Percentiles rank a stretch among this genome's conserved stretches.
Evolutionary conservation across 2,113 vertebrate genomes (phyloP).

Genomic region (Nycticebus coucang): DNA sequence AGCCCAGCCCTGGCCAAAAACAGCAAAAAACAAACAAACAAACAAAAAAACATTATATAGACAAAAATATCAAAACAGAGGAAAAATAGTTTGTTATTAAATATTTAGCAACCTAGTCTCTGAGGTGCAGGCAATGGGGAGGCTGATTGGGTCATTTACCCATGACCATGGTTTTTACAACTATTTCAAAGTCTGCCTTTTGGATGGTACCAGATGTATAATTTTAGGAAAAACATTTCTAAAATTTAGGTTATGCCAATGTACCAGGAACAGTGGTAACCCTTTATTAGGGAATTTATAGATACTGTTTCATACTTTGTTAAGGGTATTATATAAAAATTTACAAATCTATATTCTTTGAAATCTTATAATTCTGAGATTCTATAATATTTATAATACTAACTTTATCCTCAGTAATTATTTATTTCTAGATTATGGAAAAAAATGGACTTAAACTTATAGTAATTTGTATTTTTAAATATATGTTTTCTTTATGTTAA

Average conservation of each 20-base stretch:
- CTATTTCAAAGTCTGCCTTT: neutral
- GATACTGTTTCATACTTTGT: neutral
- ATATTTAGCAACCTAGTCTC: neutral
- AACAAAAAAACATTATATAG: no score
- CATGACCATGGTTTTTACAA: neutral
- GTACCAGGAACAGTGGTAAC: neutral
- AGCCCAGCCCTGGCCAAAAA: no score
- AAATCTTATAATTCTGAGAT: neutral
- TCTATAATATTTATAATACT: neutral
- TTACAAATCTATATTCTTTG: neutral
- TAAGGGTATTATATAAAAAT: neutral
- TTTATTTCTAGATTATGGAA: neutral
- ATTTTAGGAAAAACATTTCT: neutral
- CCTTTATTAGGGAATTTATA: neutral
- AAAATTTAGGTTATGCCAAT: neutral
- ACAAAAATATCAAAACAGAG: no score
- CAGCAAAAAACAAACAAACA: no score
- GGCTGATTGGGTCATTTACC: neutral
- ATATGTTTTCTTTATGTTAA: neutral
- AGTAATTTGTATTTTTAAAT: neutral
- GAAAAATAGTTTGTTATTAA: neutral
- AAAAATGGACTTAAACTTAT: neutral
- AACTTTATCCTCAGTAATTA: neutral
- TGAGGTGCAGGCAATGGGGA: neutral
- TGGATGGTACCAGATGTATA: neutral